Base-by-base conservation (phyloP, 2,888 invertebrate genomes). In the Latrodectus elegans region DNA sequence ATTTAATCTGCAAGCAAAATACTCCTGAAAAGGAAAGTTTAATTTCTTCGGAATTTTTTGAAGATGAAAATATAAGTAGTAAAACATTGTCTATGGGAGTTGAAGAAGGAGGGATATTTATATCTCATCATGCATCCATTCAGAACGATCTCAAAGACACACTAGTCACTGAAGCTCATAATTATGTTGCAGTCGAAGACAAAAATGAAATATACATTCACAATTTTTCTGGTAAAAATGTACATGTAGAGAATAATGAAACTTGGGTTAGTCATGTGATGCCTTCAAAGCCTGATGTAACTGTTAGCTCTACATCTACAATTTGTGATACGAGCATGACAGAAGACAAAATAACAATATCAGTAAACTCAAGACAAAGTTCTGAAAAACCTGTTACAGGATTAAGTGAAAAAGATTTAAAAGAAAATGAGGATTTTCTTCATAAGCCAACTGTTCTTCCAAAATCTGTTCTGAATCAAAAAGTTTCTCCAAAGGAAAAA, bases 161-260 rank as follows among this genome's bases (percentile, higher is more conserved):
- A n/a, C 73, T 79, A 78, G 80, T 88, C 68, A 88, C 88, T 72
- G 88, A 88, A 76, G 83, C 88, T 71, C 84, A 84, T 75, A 88
- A 88, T 67, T 84, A 75, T 64, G 80, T 74, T 68, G 74, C 79
- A n/a, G 88, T 88, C 53, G 88, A 88, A 52, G 84, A 88, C 76
- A 81, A 76, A 15, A 55, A 53, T 52, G 70, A 65, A 53, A 52
- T 80, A 15, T 73, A 71, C 55, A 67, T 84, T 67, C 88, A 84
- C 17, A 51, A 65, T 17, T 51, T 52, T 22, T 60, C 17, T 49
- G 68, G 72, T 49, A n/a, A 64, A 49, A 26, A 65, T 64, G 26
- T 38, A 12, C 17, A 65, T 49, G 76, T 38, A 51, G 79, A 71
- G 6, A 67, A 8, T 10, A 65, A 49, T 75, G 88, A 88, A 60